Base-by-base conservation (phyloP, 2,113 vertebrate species). In the Otis tarda region DNA sequence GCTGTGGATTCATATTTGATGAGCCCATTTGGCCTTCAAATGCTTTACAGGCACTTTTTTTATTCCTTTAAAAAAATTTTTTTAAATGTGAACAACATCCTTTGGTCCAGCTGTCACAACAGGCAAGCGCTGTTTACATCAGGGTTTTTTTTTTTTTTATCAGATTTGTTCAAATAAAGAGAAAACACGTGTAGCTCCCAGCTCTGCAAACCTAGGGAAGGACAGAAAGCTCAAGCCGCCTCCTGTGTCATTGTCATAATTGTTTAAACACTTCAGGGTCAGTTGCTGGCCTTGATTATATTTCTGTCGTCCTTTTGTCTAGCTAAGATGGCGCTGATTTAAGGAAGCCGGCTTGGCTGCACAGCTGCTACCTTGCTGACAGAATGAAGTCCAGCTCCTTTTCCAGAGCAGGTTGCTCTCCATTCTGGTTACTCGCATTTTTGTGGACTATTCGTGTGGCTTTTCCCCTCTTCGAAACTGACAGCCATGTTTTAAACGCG, bases 41-140 rank as follows among this genome's bases (percentile, higher is more conserved):
- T 0, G 0, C 37, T 94, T 90, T 50, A 56, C 21, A 81, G 30
- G 16, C 87, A 59, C 20, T 65, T 74, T 73, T 68, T 56, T 28
- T 4, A 18, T 84, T 37, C 25, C 18, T 71, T 65, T 23, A 10
- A 23, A 37, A 41, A 7, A 12, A 39, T 43, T 39, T 31, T 33
- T 45, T 41, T 33, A 6, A 14, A 50, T 37, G 27, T 75, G 43
- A 81, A 25, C 53, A n/a, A 79, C 19, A 77, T 77, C 64, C 41
- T 90, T 70, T 81, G 33, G 79, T 74, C 76, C 90, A 91, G 92
- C 90, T 96, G 83, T 96, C 83, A 93, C 69, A 94, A 95, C 90
- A 94, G 76, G 56, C 22, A 4, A 56, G 18, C 4, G 2, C 49
- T 89, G 71, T 94, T 94, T 95, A 86, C 43, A 83, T 88, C 76